These are phyloP conservation scores for Diabrotica balteata DNA, from an alignment of 2,888 invertebrate genomes.

Conservation along the genomic window DNA sequence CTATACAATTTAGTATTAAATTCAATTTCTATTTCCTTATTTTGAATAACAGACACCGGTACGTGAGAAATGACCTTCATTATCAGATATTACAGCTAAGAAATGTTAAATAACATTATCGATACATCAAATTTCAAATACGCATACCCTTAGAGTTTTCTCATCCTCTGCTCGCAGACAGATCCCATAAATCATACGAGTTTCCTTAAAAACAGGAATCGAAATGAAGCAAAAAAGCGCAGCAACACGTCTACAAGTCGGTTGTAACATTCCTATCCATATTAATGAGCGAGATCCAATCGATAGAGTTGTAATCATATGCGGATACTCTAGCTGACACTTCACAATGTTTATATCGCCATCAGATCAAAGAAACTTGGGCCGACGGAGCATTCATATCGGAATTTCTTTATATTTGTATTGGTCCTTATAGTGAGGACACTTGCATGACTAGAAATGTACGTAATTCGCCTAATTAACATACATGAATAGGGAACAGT, in stretches of 20 bases:
- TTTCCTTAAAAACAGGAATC: slow-evolving; percentile 11
- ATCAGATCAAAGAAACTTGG: slow-evolving; percentile 44
- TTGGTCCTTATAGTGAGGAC: slow-evolving; percentile 6
- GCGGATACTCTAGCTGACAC: slow-evolving; percentile 46
- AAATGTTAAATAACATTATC: too few relatives aligned
- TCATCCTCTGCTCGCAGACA: neutral
- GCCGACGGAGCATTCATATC: slow-evolving; percentile 27
- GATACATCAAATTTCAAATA: too few relatives aligned
- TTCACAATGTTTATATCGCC: slow-evolving; percentile 48
- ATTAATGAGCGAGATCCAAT: slow-evolving; percentile 48
- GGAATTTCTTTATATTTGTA: slow-evolving; percentile 8
- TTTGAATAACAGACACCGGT: too few relatives aligned
- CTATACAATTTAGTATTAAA: too few relatives aligned
- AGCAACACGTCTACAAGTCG: slow-evolving; percentile 20
- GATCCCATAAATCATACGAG: slow-evolving; percentile 8
- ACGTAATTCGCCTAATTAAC: neutral
- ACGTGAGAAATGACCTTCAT: too few relatives aligned
- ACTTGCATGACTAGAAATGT: neutral
- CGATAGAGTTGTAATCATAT: slow-evolving; percentile 50
- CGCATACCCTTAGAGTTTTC: neutral
- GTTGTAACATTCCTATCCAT: slow-evolving; percentile 43
- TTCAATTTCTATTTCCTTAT: too few relatives aligned
- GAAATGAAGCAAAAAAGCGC: neutral
- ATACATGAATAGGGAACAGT: too few relatives aligned
- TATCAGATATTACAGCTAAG: too few relatives aligned